Conservation (phyloP, 2,888 invertebrate genomes). For the Torymus auratus region DNA sequence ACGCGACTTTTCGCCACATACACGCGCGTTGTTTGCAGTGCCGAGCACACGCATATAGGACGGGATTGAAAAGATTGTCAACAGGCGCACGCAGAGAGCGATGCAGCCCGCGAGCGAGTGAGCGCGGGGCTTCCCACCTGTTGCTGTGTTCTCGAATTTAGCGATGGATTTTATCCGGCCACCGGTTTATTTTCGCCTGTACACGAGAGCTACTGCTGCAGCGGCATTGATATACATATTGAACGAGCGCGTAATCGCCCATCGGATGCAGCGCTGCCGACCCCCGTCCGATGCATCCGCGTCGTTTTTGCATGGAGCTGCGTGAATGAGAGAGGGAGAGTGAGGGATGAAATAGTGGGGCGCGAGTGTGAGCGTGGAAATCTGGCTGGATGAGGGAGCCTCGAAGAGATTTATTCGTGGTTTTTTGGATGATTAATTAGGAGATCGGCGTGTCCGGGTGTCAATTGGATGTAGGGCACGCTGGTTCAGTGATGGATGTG, state of each 20-base stretch:
- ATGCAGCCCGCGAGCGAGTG: background rate
- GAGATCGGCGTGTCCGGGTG: no score
- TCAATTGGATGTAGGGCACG: no score
- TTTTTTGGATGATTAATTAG: no score
- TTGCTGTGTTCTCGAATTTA: conserved; percentile 62
- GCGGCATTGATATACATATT: background rate
- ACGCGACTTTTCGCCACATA: background rate
- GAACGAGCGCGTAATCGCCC: conserved; percentile 1
- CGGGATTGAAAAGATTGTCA: conserved; percentile 68
- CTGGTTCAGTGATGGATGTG: no score
- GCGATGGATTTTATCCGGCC: conserved; percentile 70
- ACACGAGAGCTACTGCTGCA: background rate
- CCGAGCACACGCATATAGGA: background rate
- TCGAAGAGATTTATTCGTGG: no score
- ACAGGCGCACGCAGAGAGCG: conserved; percentile 42
- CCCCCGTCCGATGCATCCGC: background rate
- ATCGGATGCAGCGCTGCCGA: no score
- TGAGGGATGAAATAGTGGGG: no score
- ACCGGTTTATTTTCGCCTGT: conserved; percentile 68
- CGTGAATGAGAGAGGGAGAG: background rate
- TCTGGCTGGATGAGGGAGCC: no score
- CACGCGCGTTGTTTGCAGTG: conserved; percentile 23
- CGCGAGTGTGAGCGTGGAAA: no score
- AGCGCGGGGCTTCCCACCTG: conserved; percentile 64
- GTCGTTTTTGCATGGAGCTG: background rate